Evolutionary conservation across 2,797 vertebrate species (phyloP), one percentile per base, ranked within the genome.

Genomic region (Brotogeris chrysoptera): DNA sequence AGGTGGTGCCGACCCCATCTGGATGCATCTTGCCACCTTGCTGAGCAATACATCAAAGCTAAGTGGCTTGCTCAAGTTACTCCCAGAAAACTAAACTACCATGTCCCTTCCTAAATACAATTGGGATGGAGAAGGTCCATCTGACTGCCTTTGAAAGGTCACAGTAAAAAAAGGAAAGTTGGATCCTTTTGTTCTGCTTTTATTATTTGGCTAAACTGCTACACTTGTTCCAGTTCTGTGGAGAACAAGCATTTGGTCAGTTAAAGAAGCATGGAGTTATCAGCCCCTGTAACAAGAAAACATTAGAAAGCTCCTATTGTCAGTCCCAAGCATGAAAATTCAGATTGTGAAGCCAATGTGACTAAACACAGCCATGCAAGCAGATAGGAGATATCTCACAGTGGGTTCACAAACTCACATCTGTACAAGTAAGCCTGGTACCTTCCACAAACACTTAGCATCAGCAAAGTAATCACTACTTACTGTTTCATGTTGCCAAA

Each of bases 161-260:
- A 79, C 14, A 38, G 43, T 32, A 64, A 85, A 36, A 77, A 78
- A 74, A 90, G n/a, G 41, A 55, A 79, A 39, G 52, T 53, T 63
- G 38, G 34, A 25, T 79, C 28, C 34, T 90, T 84, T 90, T 74
- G 77, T 59, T 38, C 68, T 86, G n/a, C 30, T 74, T 66, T 81
- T 57, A 18, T 86, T 87, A 72, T 92, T 87, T 85, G 70, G 24
- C 64, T 83, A 69, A 88, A 86, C 55, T 64, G 59, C 70, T 82
- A 52, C 41, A 41, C 91, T 94, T 91, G 79, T 87, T 92, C 84
- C 74, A 86, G 38, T 77, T 49, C 19, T 65, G 79, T 74, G 66
- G 47, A 80, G 80, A 94, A 17, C 38, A 60, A 84, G 83, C 28
- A 34, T 65, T 84, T 79, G 66, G 41, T 80, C 65, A 60, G n/a